These are phyloP conservation scores for Caenorhabditis wallacei DNA, from an alignment of 2,888 invertebrate species.

Conservation along the genomic window DNA sequence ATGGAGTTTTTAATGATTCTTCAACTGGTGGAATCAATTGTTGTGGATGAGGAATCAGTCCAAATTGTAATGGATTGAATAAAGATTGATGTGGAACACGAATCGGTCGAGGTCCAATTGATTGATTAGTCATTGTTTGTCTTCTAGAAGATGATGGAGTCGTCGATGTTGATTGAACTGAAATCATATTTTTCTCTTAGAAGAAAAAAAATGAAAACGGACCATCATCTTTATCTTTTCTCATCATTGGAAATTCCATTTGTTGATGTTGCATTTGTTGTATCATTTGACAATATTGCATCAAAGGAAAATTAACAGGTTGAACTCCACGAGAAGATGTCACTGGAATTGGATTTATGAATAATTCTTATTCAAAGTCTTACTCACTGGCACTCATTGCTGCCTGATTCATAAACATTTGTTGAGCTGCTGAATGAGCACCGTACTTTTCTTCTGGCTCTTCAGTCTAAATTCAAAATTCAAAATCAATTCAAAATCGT, in stretches of 20 bases:
- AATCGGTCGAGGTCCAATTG: slow-evolving; percentile 25
- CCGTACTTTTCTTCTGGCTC: slow-evolving; percentile 53
- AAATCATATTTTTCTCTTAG: not conserved
- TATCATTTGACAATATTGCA: slow-evolving; percentile 50
- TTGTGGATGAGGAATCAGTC: slow-evolving; percentile 1
- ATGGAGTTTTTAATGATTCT: slow-evolving; percentile 7
- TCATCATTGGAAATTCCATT: slow-evolving; percentile 28
- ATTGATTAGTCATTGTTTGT: slow-evolving; percentile 36
- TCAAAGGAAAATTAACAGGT: slow-evolving; percentile 31
- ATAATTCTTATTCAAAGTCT: not conserved
- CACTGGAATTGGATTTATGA: slow-evolving; percentile 10
- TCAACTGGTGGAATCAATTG: slow-evolving; percentile 4
- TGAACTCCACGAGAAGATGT: slow-evolving; percentile 19
- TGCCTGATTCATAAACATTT: slow-evolving; percentile 30
- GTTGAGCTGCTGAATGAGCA: slow-evolving; percentile 3
- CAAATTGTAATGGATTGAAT: slow-evolving; percentile 35
- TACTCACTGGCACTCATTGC: slow-evolving; percentile 20
- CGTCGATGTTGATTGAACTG: not conserved
- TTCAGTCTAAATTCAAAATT: slow-evolving; percentile 34
- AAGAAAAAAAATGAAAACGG: not conserved
- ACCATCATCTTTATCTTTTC: slow-evolving; percentile 41
- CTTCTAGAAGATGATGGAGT: slow-evolving; percentile 35
- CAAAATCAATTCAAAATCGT: not conserved
- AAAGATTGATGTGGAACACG: slow-evolving; percentile 32
- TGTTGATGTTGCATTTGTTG: slow-evolving; percentile 50